Evolutionary conservation across 2,888 invertebrate species (phyloP), one percentile per base, ranked within the genome.

Genomic region (Sesamia inferens): DNA sequence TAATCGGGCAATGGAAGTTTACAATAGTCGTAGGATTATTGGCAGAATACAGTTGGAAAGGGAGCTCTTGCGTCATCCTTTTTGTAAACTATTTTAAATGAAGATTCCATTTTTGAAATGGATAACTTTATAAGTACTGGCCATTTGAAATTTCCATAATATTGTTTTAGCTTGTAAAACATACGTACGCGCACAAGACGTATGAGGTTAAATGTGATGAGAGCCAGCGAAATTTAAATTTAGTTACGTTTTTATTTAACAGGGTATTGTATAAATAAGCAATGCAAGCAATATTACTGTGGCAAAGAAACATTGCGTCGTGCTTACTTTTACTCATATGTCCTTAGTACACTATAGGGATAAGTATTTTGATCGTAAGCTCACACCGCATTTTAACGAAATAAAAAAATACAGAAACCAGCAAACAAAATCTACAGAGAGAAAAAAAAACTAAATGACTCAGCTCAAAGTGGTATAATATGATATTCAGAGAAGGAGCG

Each of bases 401-500:
- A 83, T 74, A 70, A 71, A 72, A 72, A 72, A 68, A 76, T 72
- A 74, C 24, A 66, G 55, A 71, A 64, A 66, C 66, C 76, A 57
- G 51, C 73, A 64, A 55, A 71, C 72, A 74, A 76, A 67, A 72
- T 64, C 22, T 64, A 74, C 68, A 78, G 61, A 78, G 62, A 71
- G 87, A 88, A 87, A 88, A 87, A 88, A 89, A 87, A 89, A 89
- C 90, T 92, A 92, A 93, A 94, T 94, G 94, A 94, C 89, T 91
- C 90, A 92, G 92, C 92, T 87, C 84, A 91, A 92, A 92, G 89
- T 89, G 91, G 92, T 89, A 90, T 94, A 92, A 94, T 93, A 93
- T 93, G 93, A 93, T 94, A 95, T 95, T 94, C 93, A 91, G 92
- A 91, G 88, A 85, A 78, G 87, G 94, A 91, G 93, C 93, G 91